Evolutionary conservation across 2,113 vertebrate species (phyloP).

Genomic region (Lutjanus erythropterus): DNA sequence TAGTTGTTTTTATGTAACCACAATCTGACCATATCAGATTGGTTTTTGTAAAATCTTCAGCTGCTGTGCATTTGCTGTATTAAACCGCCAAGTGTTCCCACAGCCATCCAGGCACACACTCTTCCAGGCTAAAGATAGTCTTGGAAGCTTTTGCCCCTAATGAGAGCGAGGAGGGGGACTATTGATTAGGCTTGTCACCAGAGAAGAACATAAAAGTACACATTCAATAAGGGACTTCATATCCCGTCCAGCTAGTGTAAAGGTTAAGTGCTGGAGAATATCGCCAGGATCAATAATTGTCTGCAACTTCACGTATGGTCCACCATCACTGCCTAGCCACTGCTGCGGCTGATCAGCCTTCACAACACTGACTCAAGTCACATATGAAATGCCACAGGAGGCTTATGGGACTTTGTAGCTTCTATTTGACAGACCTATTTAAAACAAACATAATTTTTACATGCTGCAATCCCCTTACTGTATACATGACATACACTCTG

Average conservation of each 20-base stretch:
- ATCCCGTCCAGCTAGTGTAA: constrained; percentile 86
- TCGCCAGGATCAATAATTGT: constrained; percentile 85
- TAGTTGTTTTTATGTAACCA: background rate
- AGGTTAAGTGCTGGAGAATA: constrained; percentile 89
- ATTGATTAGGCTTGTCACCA: constrained; percentile 86
- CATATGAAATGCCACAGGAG: constrained; percentile 72
- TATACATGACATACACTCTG: constrained; percentile 1
- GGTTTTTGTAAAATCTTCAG: background rate
- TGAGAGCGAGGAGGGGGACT: constrained; percentile 75
- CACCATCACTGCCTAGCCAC: constrained; percentile 53
- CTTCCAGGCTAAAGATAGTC: constrained; percentile 64
- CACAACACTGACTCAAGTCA: constrained; percentile 63
- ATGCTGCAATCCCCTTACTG: background rate
- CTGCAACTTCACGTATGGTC: constrained; percentile 84
- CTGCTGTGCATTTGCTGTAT: background rate
- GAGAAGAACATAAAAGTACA: constrained; percentile 88
- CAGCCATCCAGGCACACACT: constrained; percentile 32
- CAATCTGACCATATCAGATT: background rate
- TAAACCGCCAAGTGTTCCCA: background rate
- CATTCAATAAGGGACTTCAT: constrained; percentile 89
- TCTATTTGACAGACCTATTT: constrained; percentile 60
- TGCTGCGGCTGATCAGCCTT: constrained; percentile 44
- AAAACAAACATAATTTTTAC: constrained; percentile 61
- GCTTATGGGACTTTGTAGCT: constrained; percentile 45
- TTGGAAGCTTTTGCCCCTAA: constrained; percentile 74